phyloP scores from a whole-genome alignment of 1,140 invertebrate species.

The Pogonomyrmex californicus region DNA sequence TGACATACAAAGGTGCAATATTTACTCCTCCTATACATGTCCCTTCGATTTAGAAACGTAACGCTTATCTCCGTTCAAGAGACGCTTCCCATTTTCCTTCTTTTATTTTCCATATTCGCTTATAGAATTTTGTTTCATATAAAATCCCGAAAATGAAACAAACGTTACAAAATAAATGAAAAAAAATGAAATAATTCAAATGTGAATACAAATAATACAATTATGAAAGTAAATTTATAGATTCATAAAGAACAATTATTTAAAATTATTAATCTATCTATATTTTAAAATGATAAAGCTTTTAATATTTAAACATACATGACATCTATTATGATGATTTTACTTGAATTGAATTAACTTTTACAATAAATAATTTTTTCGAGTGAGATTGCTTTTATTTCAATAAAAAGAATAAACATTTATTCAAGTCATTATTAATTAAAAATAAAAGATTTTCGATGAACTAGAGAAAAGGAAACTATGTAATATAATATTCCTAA shows the following conservation, averaged over 20 bases:
- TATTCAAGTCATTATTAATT: neutral
- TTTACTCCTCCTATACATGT: constrained; percentile 12
- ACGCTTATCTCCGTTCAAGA: constrained; percentile 2
- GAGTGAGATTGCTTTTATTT: neutral
- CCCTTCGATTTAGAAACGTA: neutral
- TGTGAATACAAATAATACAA: neutral
- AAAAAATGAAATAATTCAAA: neutral
- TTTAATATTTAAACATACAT: neutral
- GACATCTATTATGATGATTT: neutral
- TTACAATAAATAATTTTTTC: neutral
- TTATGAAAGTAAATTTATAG: neutral
- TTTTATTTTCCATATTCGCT: neutral
- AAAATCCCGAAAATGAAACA: neutral
- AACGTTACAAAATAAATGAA: neutral
- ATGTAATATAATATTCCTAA: neutral
- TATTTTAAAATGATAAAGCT: neutral
- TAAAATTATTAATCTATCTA: neutral
- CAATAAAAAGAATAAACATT: neutral
- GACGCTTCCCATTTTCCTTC: neutral
- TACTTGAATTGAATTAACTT: neutral
- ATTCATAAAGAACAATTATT: neutral
- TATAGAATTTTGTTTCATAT: neutral
- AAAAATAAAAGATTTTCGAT: neutral
- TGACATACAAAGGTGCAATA: constrained; percentile 18
- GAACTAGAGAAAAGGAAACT: neutral